Base-by-base conservation (phyloP, 2,797 vertebrate genomes). In the Hephaestus fuliginosus region DNA sequence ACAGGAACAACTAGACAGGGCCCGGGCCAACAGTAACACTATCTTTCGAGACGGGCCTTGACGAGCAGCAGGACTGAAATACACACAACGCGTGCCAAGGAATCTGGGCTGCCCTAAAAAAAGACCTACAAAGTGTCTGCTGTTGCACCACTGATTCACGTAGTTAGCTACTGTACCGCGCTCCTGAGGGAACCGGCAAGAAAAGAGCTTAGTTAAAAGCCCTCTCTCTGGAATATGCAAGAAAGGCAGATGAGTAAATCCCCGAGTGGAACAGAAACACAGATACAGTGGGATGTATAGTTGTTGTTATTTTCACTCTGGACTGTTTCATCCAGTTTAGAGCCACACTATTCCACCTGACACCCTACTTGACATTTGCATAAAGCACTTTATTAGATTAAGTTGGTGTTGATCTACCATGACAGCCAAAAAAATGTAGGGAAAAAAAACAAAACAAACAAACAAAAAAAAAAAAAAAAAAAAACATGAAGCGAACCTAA, bases 91-190 rank as follows among this genome's bases (percentile, higher is more conserved):
- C 76, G 73, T 77, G 78, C 76, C 86, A 90, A 91, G 80, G 91
- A 95, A 95, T 93, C 92, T 90, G 87, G 91, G 92, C 88, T 89
- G 80, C 60, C 89, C 93, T 95, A 95, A 92, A 94, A 96, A 95
- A 95, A 95, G 94, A 90, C 69, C 51, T 81, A 86, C 67, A 77
- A 88, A 86, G 86, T 77, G 72, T 82, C 80, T 88, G 76, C 83
- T 83, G 84, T 28, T 83, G 85, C 88, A 66, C 78, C 69, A 66
- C 80, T 74, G 81, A 88, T 82, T 83, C 15, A 67, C 43, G 67
- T 52, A 57, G 67, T 77, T 76, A 81, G 84, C 88, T 92, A 87
- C 86, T 83, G 84, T 70, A 84, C 52, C 60, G 20, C 30, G 62
- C 28, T 79, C 73, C 70, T 13, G 18, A 53, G 83, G 75, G 79